phyloP scores from a whole-genome alignment of 2,797 vertebrate species.

The Alcedo atthis region DNA sequence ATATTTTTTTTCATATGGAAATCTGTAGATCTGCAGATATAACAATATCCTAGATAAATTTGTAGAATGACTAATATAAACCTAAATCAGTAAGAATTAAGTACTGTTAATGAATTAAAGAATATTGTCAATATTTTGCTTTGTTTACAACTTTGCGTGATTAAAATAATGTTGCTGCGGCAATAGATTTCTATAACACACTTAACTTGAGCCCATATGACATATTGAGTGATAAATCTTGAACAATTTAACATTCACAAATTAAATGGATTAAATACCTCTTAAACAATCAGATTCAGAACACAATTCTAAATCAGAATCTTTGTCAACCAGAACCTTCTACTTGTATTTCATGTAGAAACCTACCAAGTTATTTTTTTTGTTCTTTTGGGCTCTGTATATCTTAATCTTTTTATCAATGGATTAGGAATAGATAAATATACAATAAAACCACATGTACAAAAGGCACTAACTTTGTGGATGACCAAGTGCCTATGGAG shows the following conservation, averaged over 20 bases:
- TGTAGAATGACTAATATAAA: neutral
- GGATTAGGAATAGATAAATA: neutral
- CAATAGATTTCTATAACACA: neutral
- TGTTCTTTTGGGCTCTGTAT: neutral
- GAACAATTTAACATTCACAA: neutral
- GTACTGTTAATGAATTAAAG: neutral
- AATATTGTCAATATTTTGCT: neutral
- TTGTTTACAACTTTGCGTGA: neutral
- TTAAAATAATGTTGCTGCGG: neutral
- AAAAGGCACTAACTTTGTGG: neutral
- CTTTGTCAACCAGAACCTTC: neutral
- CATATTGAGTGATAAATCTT: neutral
- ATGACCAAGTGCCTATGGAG: neutral
- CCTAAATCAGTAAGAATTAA: neutral
- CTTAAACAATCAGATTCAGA: neutral
- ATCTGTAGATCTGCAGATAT: neutral
- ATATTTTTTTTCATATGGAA: accelerated
- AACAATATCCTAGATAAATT: neutral
- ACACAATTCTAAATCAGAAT: neutral
- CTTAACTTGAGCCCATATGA: neutral
- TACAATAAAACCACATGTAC: neutral
- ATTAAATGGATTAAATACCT: neutral
- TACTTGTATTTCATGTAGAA: neutral
- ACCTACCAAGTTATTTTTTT: neutral
- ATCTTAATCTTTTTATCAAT: neutral